phyloP scores from a whole-genome alignment of 2,888 invertebrate genomes.

The Meteorus colon region DNA sequence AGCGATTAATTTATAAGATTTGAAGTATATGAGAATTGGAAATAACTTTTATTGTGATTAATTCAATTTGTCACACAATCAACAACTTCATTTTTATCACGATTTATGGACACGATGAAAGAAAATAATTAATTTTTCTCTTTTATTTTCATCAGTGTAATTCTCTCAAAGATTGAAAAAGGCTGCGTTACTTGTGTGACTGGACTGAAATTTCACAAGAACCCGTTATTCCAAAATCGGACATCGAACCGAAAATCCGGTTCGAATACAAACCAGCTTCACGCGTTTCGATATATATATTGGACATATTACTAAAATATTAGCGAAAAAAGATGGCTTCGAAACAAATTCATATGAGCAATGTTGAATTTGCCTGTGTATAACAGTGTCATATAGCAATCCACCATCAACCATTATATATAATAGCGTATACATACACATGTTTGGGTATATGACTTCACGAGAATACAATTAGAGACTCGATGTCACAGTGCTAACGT shows the following conservation, averaged over 20 bases:
- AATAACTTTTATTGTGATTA: too few relatives aligned
- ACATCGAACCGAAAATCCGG: conserved; percentile 41
- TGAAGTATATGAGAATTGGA: too few relatives aligned
- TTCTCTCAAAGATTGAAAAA: neutral
- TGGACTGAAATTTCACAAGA: conserved; percentile 36
- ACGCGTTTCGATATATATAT: conserved; percentile 25
- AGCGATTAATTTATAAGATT: too few relatives aligned
- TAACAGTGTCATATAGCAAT: too few relatives aligned
- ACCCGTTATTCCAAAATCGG: conserved; percentile 46
- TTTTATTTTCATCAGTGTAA: neutral
- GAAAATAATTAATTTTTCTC: neutral
- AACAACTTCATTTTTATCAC: too few relatives aligned
- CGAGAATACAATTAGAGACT: conserved; percentile 64
- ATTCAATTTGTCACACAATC: too few relatives aligned
- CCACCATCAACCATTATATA: too few relatives aligned
- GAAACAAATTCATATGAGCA: too few relatives aligned
- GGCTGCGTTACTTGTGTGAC: conserved; percentile 13
- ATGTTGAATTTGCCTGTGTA: too few relatives aligned
- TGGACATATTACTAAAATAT: conserved; percentile 1
- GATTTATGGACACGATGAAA: too few relatives aligned
- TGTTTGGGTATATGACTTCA: conserved; percentile 15
- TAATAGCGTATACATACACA: conserved; percentile 11
- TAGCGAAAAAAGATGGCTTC: conserved; percentile 1
- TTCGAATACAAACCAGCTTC: conserved; percentile 26
- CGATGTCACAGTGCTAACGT: conserved; percentile 57